Percentiles rank a stretch among this genome's conserved stretches.
phyloP scores from a whole-genome alignment of 92 coral and sea anemone genomes.

The Blastomussa wellsi region DNA sequence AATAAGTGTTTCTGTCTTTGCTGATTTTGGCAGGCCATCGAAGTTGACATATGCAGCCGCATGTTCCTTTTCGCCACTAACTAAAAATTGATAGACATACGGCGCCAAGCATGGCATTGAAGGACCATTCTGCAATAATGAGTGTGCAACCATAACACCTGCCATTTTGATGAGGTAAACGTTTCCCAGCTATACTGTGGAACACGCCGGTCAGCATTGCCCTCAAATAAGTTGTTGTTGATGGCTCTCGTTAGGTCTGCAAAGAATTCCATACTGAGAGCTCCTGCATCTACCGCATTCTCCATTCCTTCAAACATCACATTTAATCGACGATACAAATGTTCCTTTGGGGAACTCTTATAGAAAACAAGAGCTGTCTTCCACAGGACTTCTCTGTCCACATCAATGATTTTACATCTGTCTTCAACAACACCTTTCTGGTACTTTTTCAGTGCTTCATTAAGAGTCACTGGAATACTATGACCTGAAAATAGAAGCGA shows the following conservation, averaged over 20 bases:
- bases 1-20: constrained; percentile 35
- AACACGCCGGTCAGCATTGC: constrained; percentile 24
- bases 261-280: constrained; percentile 42
- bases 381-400: constrained; percentile 27
- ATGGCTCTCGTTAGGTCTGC: constrained; percentile 30
- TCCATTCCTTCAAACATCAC: constrained; percentile 47
- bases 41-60: constrained; percentile 34
- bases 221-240: constrained; percentile 40
- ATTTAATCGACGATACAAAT: constrained; percentile 15
- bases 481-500: not conserved
- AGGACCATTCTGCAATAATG: constrained; percentile 38
- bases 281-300: constrained; percentile 55
- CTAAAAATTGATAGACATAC: constrained; percentile 27
- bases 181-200: constrained; percentile 48
- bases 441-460: constrained; percentile 18
- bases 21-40: constrained; percentile 47
- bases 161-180: constrained; percentile 41
- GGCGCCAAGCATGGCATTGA: constrained; percentile 34
- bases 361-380: constrained; percentile 39
- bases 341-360: constrained; percentile 37
- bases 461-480: constrained; percentile 5
- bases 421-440: constrained; percentile 28
- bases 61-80: constrained; percentile 38
- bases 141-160: constrained; percentile 46
- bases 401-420: constrained; percentile 34